Base-by-base conservation (phyloP, 2,797 vertebrate species). In the Pteronotus mesoamericanus region DNA sequence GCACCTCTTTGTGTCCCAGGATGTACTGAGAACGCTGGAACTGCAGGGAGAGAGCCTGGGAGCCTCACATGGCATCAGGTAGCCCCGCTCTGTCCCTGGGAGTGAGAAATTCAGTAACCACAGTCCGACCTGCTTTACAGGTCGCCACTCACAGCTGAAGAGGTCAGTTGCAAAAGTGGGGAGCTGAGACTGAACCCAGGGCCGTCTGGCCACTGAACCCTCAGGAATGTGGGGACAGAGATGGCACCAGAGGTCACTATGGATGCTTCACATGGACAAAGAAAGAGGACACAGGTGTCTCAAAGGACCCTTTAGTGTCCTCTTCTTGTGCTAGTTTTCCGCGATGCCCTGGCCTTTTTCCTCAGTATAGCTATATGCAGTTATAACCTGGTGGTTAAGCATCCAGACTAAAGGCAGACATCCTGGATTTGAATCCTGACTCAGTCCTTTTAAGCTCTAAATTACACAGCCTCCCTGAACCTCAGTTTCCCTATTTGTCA, bases 1-100 rank as follows among this genome's bases (percentile, higher is more conserved):
- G 55, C 5, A 1, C 15, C n/a, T 86, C 88, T 86, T 91, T 95
- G 88, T 93, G 48, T 94, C 66, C 34, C 46, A 51, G 64, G 83
- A 71, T 21, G 29, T 59, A 19, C 29, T 39, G n/a, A 32, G 82
- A 94, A 86, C 4, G 4, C 29, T 26, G 75, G 29, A 24, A 2
- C 51, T 8, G 42, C 0, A 0, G 18, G 21, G 59, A 57, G 24
- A 42, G 18, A 34, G 66, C 8, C 32, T 12, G 29, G n/a, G 90
- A 61, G 48, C 55, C 53, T 37, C 48, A 44, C 0, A 5, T 0
- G 29, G 39, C 75, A 37, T 29, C 3, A 12, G 57, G 48, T 64
- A 26, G n/a, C 22, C 37, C 1, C 2, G 3, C 75, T 89, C 48
- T 14, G n/a, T 53, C 15, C 2, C 32, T 0, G 3, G 37, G 74